Base-by-base conservation (phyloP, 2,888 invertebrate genomes). In the Creontiades dilutus region DNA sequence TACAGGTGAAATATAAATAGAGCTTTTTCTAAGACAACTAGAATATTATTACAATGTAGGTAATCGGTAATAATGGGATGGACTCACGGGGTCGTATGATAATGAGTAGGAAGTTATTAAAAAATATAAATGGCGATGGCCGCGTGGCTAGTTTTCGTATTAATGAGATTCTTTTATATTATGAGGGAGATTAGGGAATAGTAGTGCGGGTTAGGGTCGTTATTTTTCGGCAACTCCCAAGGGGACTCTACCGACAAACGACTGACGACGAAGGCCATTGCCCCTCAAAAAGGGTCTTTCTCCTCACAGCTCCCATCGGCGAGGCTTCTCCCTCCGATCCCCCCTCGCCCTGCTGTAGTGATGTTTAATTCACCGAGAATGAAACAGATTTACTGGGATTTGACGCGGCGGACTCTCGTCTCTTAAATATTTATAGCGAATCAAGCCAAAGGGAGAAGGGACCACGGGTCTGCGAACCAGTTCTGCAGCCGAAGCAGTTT, bases 341-440 rank as follows among this genome's bases (percentile, higher is more conserved):
- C 37, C 37, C 37, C 37, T 37, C 3, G 37, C 7, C 37, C 7
- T 4, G 37, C 68, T 85, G 27, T 23, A 61, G 57, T 85, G 68
- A 86, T 86, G 86, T 86, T 86, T 86, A 86, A 86, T 86, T 86
- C 86, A 86, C 86, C 46, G 86, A 75, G 86, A 86, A 86, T 86
- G 86, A 68, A 86, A 86, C 86, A 86, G 86, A 86, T 86, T 86
- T 86, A 68, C 75, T 46, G 75, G 86, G 86, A 86, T 86, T 86
- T 75, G 86, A 86, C 86, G 75, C 75, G 14, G 75, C 27, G 27
- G n/a, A 23, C 27, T 19, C 19, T 12, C 3, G 76, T 2, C 46
- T 75, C 46, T 86, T 86, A 75, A 86, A 86, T 86, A 86, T 86
- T 86, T 86, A 86, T 86, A 86, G 86, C 86, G 75, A 86, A 86